These are phyloP conservation scores for Falco berigora DNA, from an alignment of 2,797 vertebrate species.

Conservation along the genomic window DNA sequence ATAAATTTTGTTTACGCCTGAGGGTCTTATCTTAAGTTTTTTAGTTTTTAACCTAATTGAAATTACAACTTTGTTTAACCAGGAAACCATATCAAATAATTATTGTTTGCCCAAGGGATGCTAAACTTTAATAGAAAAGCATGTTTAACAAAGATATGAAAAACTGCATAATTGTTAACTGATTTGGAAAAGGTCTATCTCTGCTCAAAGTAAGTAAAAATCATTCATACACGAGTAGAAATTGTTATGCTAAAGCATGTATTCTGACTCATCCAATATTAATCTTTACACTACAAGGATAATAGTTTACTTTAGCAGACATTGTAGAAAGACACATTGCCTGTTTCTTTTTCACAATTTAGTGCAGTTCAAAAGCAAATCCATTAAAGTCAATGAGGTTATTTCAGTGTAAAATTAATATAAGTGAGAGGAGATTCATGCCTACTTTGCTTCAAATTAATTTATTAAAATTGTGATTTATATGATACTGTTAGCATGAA, in stretches of 20 bases:
- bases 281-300: neutral
- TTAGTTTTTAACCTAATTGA: slow-evolving; percentile 50
- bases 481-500: neutral
- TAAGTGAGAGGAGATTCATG: neutral
- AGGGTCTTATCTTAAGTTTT: slow-evolving; percentile 18
- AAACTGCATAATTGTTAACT: slow-evolving; percentile 38
- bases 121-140: slow-evolving; percentile 55
- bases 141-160: slow-evolving; percentile 54
- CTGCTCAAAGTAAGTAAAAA: slow-evolving; percentile 28
- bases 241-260: neutral
- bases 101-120: slow-evolving; percentile 55
- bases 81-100: slow-evolving; percentile 53
- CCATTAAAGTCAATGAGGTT: neutral
- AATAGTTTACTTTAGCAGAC: slow-evolving; percentile 17
- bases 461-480: slow-evolving; percentile 26
- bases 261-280: neutral
- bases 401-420: slow-evolving; percentile 19
- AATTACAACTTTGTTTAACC: slow-evolving; percentile 51
- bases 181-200: slow-evolving; percentile 37
- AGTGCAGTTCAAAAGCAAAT: neutral
- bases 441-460: slow-evolving; percentile 18
- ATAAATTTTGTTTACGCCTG: slow-evolving; percentile 22
- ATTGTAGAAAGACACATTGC: neutral
- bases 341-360: neutral
- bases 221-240: neutral